These are phyloP conservation scores for Crossaster papposus DNA, from an alignment of 53 echinoderm and acorn worm genomes.

Conservation along the genomic window DNA sequence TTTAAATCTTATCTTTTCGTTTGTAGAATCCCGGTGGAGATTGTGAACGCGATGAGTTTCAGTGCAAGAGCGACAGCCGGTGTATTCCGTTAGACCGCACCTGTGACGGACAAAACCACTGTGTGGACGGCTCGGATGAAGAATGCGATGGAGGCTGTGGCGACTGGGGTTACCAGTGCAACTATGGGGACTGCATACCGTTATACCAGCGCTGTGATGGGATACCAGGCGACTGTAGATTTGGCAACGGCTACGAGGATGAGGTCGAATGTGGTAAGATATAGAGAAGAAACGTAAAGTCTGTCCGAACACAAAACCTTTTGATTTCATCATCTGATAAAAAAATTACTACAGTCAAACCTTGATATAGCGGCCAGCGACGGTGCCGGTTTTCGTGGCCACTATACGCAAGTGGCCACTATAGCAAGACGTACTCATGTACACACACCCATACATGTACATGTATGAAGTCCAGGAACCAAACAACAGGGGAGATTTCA, in stretches of 20 bases:
- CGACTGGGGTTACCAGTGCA: conserved; percentile 54
- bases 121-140: conserved; percentile 83
- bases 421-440: too few species aligned
- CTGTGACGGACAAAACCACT: conserved; percentile 70
- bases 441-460: too few species aligned
- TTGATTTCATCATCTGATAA: too few species aligned
- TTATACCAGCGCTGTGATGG: conserved; percentile 28
- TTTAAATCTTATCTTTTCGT: not conserved
- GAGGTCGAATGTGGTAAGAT: conserved; percentile 16
- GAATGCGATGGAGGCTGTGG: conserved; percentile 42
- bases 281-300: not conserved
- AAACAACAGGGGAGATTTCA: too few species aligned
- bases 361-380: too few species aligned
- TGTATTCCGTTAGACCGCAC: conserved; percentile 17
- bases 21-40: not conserved
- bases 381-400: too few species aligned
- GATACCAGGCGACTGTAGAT: conserved; percentile 2
- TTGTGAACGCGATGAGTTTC: conserved; percentile 7
- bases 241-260: conserved; percentile 19
- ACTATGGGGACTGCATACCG: conserved; percentile 20
- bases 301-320: not conserved
- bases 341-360: too few species aligned
- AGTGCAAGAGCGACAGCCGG: not conserved
- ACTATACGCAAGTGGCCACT: too few species aligned
- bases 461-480: too few species aligned